Base-by-base conservation (phyloP, 2,888 invertebrate genomes). In the Calameuta pallipes region DNA sequence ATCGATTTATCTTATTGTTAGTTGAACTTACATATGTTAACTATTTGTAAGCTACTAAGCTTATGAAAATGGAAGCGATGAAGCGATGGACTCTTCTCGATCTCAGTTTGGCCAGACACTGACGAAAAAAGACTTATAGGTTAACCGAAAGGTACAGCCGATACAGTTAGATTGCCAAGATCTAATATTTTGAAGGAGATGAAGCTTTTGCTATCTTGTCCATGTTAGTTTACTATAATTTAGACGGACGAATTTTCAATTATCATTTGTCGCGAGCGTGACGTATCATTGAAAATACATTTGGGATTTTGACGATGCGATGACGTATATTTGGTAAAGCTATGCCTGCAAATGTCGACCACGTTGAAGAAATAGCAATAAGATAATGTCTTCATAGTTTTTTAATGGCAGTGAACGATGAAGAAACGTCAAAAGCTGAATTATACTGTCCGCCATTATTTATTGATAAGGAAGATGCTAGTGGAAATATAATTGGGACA, bases 1-100 rank as follows among this genome's bases (percentile, higher is more conserved):
- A 85, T 73, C 78, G 77, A 69, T 85, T 85, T 73, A 80, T 79
- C 9, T 36, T 79, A 71, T 78, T 83, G 36, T 82, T 85, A 35
- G 76, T 83, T 34, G 85, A 69, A 74, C 78, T 13, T 79, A 82
- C 31, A 31, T 31, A 31, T 73, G 85, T 83, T 3, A 74, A 78
- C 11, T 37, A 79, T 35, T 78, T 79, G 31, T 84, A 86, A 79
- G 80, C 81, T 11, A 81, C 81, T 31, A 78, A 76, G 70, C 78
- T 80, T 70, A 56, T 76, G 31, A 31, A 77, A 4, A 74, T 73
- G 36, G 2, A 36, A 36, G 36, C 11, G 11, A 36, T 11, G 11
- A 3, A 11, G 36, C 2, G 11, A 36, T 36, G 35, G 35, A 35
- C 11, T 36, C 36, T 36, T 36, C 36, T 11, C 23, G 4, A 68